Evolutionary conservation across 2,797 vertebrate genomes (phyloP).

Genomic region (Eleutherodactylus coqui): DNA sequence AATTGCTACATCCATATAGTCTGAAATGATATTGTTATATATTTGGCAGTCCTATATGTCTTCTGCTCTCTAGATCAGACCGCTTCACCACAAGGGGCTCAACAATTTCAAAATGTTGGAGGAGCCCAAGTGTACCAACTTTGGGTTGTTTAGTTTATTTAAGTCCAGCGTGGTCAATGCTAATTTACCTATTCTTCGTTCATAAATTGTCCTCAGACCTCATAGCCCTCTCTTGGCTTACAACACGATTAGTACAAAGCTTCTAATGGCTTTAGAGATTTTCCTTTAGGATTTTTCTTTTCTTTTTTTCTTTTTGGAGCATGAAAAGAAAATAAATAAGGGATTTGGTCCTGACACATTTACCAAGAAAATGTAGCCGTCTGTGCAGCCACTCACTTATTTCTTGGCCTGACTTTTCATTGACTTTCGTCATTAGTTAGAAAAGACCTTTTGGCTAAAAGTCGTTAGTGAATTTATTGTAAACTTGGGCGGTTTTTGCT

Average conservation of each 20-base stretch:
- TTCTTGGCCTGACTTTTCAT: constrained; percentile 37
- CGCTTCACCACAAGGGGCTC: too few species aligned
- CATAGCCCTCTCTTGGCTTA: background rate
- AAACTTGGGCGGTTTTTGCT: constrained; percentile 48
- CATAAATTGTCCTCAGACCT: background rate
- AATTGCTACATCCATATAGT: too few species aligned
- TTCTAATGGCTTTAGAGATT: constrained; percentile 30
- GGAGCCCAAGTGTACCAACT: too few species aligned
- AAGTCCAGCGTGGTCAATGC: background rate
- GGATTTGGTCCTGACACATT: constrained; percentile 26
- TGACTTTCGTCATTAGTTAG: constrained; percentile 25
- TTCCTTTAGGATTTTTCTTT: background rate
- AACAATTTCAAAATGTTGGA: too few species aligned
- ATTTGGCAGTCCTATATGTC: too few species aligned
- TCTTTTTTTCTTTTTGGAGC: background rate
- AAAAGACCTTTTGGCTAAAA: constrained; percentile 30
- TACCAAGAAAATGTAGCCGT: constrained; percentile 22
- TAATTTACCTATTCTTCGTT: background rate
- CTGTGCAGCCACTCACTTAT: constrained; percentile 29
- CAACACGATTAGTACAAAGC: constrained; percentile 3
- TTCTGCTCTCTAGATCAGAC: too few species aligned
- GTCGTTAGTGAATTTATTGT: constrained; percentile 46
- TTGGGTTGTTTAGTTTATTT: background rate
- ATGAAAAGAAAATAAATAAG: constrained; percentile 43
- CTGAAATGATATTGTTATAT: too few species aligned